phyloP scores from a whole-genome alignment of 1,140 invertebrate species.

The Zaprionus vittiger region DNA sequence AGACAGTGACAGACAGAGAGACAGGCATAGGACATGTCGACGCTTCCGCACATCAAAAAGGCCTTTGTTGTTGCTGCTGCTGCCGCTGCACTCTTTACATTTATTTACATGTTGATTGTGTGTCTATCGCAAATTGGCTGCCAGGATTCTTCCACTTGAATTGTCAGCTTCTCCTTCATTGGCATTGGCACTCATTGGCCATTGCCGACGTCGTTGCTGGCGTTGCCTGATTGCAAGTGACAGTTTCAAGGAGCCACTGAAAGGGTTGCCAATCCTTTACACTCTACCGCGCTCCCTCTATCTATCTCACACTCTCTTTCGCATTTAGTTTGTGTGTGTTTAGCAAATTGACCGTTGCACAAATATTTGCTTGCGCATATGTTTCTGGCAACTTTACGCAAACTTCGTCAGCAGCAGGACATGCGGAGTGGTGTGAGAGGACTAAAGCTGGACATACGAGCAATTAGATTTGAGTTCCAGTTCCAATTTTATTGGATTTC shows the following conservation, averaged over 20 bases:
- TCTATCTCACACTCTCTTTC: neutral
- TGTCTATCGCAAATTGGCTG: constrained; percentile 72
- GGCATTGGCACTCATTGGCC: constrained; percentile 63
- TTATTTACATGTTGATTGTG: constrained; percentile 60
- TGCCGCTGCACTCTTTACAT: constrained; percentile 32
- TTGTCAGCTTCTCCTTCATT: constrained; percentile 65
- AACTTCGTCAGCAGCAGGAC: constrained; percentile 10
- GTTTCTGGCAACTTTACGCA: constrained; percentile 40
- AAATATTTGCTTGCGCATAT: constrained; percentile 71
- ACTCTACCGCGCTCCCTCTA: neutral
- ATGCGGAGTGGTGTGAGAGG: neutral
- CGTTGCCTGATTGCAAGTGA: constrained; percentile 69
- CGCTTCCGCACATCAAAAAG: constrained; percentile 55
- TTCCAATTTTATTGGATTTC: constrained; percentile 60
- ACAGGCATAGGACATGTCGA: constrained; percentile 39
- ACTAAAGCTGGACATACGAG: constrained; percentile 4
- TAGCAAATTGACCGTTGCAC: constrained; percentile 74
- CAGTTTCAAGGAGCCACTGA: constrained; percentile 59
- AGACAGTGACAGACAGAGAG: constrained; percentile 7
- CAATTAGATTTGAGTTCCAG: constrained; percentile 62
- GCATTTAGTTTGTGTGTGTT: constrained; percentile 46
- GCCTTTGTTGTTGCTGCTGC: constrained; percentile 9
- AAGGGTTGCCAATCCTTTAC: constrained; percentile 52
- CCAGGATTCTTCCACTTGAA: constrained; percentile 72
- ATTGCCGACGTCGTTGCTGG: neutral